Base-by-base conservation (phyloP, 2,888 invertebrate genomes). In the Eretmocerus hayati region DNA sequence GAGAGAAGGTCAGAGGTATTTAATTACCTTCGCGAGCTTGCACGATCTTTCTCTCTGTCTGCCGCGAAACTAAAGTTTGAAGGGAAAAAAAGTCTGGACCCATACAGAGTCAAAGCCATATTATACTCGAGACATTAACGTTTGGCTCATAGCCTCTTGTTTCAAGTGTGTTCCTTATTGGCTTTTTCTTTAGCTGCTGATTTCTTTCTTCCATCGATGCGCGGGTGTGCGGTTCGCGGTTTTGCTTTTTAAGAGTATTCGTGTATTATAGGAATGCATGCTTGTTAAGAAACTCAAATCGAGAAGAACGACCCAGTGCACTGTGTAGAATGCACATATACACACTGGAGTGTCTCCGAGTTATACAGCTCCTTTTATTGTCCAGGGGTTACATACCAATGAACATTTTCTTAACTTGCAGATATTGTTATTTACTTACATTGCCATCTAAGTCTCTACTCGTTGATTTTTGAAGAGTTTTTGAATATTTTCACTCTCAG, bases 231-330 rank as follows among this genome's bases (percentile, higher is more conserved):
- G 16, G n/a, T 15, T 35, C 35, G 35, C 35, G 35, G 35, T 15
- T 36, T 42, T 33, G 5, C n/a, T n/a, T n/a, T n/a, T n/a, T n/a
- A n/a, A n/a, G 40, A 20, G 36, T 11, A 18, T 15, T 13, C 22
- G 8, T 8, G 18, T 31, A 37, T 40, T 39, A 50, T 53, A 53
- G 53, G 53, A 53, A 53, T 50, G 53, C 43, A 50, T 15, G 47
- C 53, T 53, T 50, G 53, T 53, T 53, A 53, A 53, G 50, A 53
- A 48, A 53, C 48, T 37, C 47, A 53, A 53, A 46, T 43, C 40
- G 39, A n/a, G n/a, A n/a, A n/a, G n/a, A 46, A 42, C 42, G 42
- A 22, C 16, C 40, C n/a, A 11, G 26, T n/a, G n/a, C n/a, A n/a
- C n/a, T n/a, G n/a, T n/a, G n/a, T n/a, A n/a, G n/a, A n/a, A n/a